These are phyloP conservation scores for Tauraco erythrolophus DNA, from an alignment of 2,113 vertebrate species.

Conservation along the genomic window DNA sequence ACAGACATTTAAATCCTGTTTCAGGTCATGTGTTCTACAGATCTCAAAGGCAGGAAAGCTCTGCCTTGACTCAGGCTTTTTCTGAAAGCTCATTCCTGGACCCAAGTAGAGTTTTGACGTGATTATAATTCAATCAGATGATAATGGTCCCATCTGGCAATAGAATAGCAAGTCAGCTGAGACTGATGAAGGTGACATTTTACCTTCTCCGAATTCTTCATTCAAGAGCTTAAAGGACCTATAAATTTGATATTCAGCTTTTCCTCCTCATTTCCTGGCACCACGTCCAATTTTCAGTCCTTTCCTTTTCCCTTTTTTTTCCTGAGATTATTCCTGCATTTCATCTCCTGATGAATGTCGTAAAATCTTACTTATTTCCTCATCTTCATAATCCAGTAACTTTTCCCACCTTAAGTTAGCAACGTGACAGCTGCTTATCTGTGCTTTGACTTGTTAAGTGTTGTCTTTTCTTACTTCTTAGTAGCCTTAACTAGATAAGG, in stretches of 20 bases:
- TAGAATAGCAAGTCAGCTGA: conserved; percentile 41
- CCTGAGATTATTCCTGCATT: background rate
- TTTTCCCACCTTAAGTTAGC: background rate
- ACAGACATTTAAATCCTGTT: background rate
- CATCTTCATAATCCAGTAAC: background rate
- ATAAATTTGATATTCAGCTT: conserved; percentile 52
- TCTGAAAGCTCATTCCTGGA: conserved; percentile 45
- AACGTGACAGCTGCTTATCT: background rate
- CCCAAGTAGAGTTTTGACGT: conserved; percentile 34
- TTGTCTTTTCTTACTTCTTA: background rate
- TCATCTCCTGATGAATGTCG: background rate
- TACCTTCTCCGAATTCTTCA: conserved; percentile 49
- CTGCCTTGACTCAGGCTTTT: conserved; percentile 27
- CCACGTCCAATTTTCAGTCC: background rate
- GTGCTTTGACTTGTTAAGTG: background rate
- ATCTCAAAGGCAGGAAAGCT: conserved; percentile 18
- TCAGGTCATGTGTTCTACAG: background rate
- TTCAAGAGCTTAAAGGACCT: conserved; percentile 23
- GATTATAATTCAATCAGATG: conserved; percentile 51
- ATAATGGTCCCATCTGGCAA: conserved; percentile 54
- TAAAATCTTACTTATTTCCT: background rate
- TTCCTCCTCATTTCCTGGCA: background rate
- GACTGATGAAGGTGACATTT: conserved; percentile 65
- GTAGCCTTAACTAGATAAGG: background rate
- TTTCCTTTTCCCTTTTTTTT: background rate